Evolutionary conservation across 2,113 vertebrate species (phyloP).

Genomic region (Passerina amoena): DNA sequence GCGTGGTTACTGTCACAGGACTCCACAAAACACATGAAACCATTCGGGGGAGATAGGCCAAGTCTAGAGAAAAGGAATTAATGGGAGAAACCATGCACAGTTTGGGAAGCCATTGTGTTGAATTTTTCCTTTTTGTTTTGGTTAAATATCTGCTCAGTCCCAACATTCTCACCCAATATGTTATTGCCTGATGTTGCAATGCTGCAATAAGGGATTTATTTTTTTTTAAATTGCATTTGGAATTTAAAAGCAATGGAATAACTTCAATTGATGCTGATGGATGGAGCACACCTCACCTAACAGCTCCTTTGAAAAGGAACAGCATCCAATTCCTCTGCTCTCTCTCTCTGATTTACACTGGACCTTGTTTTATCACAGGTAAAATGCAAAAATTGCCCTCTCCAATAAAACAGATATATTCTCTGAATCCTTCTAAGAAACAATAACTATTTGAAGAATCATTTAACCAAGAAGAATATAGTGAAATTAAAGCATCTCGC

Average conservation of each 20-base stretch:
- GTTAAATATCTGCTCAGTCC: neutral
- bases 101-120: neutral
- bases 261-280: neutral
- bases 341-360: constrained; percentile 2
- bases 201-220: neutral
- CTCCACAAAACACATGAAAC: neutral
- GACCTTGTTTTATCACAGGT: neutral
- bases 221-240: neutral
- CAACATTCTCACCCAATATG: neutral
- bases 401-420: constrained; percentile 9
- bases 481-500: constrained; percentile 15
- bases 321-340: neutral
- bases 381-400: constrained; percentile 10
- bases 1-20: neutral
- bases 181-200: neutral
- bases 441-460: neutral
- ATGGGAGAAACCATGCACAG: rapidly evolving
- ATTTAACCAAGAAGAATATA: neutral
- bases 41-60: neutral
- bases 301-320: neutral
- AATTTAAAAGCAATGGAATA: neutral
- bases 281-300: neutral
- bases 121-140: neutral
- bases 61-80: neutral
- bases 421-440: neutral